phyloP scores from a whole-genome alignment of 2,888 invertebrate genomes.

The Hofmannophila pseudospretella region DNA sequence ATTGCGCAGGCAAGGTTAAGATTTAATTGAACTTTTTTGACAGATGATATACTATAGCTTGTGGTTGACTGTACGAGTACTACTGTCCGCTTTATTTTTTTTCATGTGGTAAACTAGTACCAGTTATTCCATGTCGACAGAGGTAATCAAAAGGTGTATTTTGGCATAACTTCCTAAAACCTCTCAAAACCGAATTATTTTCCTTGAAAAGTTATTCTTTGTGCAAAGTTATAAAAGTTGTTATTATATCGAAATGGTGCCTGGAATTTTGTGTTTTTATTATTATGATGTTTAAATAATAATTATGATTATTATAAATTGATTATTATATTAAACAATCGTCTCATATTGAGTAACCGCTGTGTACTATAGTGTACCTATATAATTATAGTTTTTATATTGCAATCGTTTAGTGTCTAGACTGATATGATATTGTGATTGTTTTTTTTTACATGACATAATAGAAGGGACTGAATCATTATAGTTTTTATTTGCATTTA shows the following conservation, averaged over 20 bases:
- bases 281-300: not conserved
- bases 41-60: too few relatives aligned
- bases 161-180: too few relatives aligned
- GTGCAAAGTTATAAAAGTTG: too few relatives aligned
- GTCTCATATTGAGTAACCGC: slow-evolving; percentile 15
- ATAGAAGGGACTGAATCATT: slow-evolving; percentile 68
- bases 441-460: slow-evolving; percentile 66
- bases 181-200: too few relatives aligned
- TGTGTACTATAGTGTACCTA: slow-evolving; percentile 19
- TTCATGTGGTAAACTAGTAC: too few relatives aligned
- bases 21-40: too few relatives aligned
- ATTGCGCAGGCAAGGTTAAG: too few relatives aligned
- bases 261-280: slow-evolving; percentile 22
- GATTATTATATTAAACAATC: slow-evolving; percentile 14
- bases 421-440: slow-evolving; percentile 43
- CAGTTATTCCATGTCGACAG: too few relatives aligned
- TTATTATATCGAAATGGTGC: slow-evolving; percentile 45
- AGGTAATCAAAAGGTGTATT: too few relatives aligned
- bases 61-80: too few relatives aligned
- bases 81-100: too few relatives aligned
- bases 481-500: slow-evolving; percentile 23
- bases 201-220: too few relatives aligned
- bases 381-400: slow-evolving; percentile 21
- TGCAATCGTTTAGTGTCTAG: slow-evolving; percentile 31
- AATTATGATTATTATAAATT: slow-evolving; percentile 3